phyloP scores from a whole-genome alignment of 2,888 invertebrate species.

The Choristoneura rosaceana region DNA sequence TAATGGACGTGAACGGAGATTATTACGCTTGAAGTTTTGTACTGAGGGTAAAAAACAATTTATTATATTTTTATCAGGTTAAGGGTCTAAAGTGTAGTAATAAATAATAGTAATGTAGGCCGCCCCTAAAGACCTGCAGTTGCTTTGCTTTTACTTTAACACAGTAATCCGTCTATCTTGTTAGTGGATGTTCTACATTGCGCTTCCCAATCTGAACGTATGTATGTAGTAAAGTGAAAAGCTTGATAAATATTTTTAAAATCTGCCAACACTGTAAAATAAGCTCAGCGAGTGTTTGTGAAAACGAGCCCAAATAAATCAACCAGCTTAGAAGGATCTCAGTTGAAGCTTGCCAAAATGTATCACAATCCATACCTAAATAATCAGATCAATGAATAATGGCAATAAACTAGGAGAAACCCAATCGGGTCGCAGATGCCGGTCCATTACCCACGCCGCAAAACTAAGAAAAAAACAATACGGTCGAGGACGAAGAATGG shows the following conservation, averaged over 20 bases:
- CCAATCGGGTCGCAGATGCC: conserved; percentile 30
- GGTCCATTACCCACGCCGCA: conserved; percentile 27
- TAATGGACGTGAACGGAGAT: background rate
- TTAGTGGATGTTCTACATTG: no score
- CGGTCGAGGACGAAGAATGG: conserved; percentile 9
- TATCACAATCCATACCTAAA: background rate
- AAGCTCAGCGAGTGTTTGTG: background rate
- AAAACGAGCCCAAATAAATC: background rate
- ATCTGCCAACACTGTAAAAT: no score
- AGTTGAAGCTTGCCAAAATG: background rate
- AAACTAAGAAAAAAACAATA: conserved; percentile 23
- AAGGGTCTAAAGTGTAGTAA: no score
- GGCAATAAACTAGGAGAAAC: conserved; percentile 23
- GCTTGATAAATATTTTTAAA: no score
- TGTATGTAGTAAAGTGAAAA: no score
- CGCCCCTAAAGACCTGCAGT: no score
- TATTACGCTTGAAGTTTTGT: background rate
- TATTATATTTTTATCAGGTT: no score
- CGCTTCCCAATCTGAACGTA: no score
- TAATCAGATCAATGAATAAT: conserved; percentile 19
- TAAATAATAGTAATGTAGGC: no score
- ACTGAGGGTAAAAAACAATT: background rate
- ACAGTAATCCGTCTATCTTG: no score
- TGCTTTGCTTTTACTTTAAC: no score
- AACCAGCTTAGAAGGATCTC: background rate